These are phyloP conservation scores for Yponomeuta sedellus DNA, from an alignment of 2,888 invertebrate species.

Conservation along the genomic window DNA sequence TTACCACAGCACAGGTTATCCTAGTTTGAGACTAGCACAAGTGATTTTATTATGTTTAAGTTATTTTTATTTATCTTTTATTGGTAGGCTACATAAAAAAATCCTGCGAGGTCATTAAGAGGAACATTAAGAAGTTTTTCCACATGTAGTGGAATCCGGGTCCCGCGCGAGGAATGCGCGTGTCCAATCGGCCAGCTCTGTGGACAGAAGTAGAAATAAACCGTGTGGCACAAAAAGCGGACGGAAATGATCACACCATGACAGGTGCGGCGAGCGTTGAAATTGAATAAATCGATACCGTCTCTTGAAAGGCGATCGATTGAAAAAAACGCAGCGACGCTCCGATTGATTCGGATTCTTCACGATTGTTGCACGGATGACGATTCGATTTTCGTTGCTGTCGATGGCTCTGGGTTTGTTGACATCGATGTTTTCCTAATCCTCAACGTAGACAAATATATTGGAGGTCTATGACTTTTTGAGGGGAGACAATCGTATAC, in stretches of 20 bases:
- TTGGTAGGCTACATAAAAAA: too few species aligned
- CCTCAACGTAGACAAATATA: constrained; percentile 14
- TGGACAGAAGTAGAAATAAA: constrained; percentile 24
- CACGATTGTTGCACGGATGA: constrained; percentile 18
- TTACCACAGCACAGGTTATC: too few species aligned
- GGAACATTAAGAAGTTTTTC: too few species aligned
- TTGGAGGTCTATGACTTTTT: too few species aligned
- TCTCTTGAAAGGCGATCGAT: constrained; percentile 67
- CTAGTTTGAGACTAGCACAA: too few species aligned
- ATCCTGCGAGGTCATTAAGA: too few species aligned
- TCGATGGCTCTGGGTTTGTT: constrained; percentile 25
- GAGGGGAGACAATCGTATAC: too few species aligned
- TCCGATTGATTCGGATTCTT: constrained; percentile 39
- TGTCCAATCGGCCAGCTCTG: constrained; percentile 57
- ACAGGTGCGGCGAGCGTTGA: constrained; percentile 60
- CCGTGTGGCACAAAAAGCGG: constrained; percentile 38
- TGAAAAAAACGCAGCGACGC: constrained; percentile 62
- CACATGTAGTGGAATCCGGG: not conserved
- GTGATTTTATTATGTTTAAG: too few species aligned
- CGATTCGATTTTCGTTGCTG: constrained; percentile 11
- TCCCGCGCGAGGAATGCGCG: constrained; percentile 54
- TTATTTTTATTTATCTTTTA: too few species aligned
- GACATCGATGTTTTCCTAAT: not conserved
- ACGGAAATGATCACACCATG: constrained; percentile 65
- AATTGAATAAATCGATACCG: constrained; percentile 69